A percentile compares a stretch with the other conserved stretches of the same genome.
Evolutionary conservation across 1,140 invertebrate genomes (phyloP).

Genomic region (Macrosteles quadrilineatus): DNA sequence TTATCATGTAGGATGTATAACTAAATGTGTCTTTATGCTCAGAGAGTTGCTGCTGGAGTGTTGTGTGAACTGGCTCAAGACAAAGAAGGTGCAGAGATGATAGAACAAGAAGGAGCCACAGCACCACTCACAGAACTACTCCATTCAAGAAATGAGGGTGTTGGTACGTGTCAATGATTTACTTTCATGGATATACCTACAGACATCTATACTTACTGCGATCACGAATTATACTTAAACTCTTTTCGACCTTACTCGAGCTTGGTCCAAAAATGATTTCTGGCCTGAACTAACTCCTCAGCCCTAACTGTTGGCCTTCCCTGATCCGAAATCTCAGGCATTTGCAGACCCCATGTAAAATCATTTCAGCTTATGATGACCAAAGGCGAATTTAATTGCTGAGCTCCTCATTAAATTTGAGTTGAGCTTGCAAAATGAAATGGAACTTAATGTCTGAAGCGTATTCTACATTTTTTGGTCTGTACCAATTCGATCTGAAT

Average conservation of each 20-base stretch:
- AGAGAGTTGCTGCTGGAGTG: slow-evolving; percentile 92
- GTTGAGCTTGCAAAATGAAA: slow-evolving; percentile 22
- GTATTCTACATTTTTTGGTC: neutral
- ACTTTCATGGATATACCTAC: too few species aligned
- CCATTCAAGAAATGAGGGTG: slow-evolving; percentile 90
- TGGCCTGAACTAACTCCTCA: too few species aligned
- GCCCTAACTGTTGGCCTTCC: too few species aligned
- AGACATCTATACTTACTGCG: too few species aligned
- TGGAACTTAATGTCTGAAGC: slow-evolving; percentile 3
- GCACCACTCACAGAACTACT: slow-evolving; percentile 93
- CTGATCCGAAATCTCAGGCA: too few species aligned
- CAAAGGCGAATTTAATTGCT: slow-evolving; percentile 18
- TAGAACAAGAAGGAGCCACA: slow-evolving; percentile 95
- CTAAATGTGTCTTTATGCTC: too few species aligned
- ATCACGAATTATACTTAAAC: too few species aligned
- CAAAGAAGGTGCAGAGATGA: slow-evolving; percentile 96
- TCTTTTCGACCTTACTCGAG: too few species aligned
- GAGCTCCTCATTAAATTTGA: slow-evolving; percentile 11
- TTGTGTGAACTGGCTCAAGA: slow-evolving; percentile 94
- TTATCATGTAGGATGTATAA: too few species aligned
- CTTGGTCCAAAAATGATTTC: too few species aligned
- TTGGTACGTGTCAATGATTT: slow-evolving; percentile 40
- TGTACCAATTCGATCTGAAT: too few species aligned
- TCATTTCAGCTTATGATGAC: slow-evolving; percentile 8
- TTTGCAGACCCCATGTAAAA: too few species aligned